Conservation (phyloP, 2,888 invertebrate species). For the Dendrolimus pini region DNA sequence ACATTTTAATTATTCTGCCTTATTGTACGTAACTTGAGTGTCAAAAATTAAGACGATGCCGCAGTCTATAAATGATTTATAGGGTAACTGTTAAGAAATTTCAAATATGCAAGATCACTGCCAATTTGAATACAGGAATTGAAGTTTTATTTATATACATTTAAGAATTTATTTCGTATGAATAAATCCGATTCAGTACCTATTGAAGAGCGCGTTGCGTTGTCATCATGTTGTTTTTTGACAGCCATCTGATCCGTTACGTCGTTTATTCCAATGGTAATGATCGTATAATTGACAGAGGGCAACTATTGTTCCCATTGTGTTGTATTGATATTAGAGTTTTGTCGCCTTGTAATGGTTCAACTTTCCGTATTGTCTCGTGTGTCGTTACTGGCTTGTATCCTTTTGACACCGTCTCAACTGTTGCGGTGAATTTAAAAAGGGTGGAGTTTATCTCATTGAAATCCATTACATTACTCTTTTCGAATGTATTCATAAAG, state of each 20-base stretch:
- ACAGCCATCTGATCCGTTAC: conserved; percentile 67
- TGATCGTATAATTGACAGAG: conserved; percentile 75
- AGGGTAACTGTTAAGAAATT: conserved; percentile 53
- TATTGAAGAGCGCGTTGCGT: conserved; percentile 30
- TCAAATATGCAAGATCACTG: conserved; percentile 51
- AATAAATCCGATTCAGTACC: conserved; percentile 17
- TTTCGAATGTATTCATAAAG: neutral
- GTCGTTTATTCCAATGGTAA: conserved; percentile 72
- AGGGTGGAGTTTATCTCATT: conserved; percentile 57
- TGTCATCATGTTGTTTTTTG: conserved; percentile 62
- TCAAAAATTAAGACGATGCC: conserved; percentile 52
- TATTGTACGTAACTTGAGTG: conserved; percentile 53
- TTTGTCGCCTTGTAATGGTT: conserved; percentile 73
- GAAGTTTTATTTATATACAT: conserved; percentile 29
- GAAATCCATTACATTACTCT: conserved; percentile 31
- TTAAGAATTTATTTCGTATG: conserved; percentile 43
- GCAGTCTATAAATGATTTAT: conserved; percentile 64
- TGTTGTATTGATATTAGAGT: conserved; percentile 69
- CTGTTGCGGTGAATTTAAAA: conserved; percentile 52
- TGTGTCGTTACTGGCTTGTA: conserved; percentile 44
- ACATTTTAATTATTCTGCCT: conserved; percentile 44
- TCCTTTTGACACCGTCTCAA: conserved; percentile 42
- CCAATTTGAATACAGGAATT: conserved; percentile 18
- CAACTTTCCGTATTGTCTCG: conserved; percentile 59
- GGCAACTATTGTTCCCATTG: conserved; percentile 72